Percentiles rank a stretch among this genome's conserved stretches.
Evolutionary conservation across 37 sponge, comb jelly and placozoan species (phyloP).

Genomic region (Axinella damicornis): DNA sequence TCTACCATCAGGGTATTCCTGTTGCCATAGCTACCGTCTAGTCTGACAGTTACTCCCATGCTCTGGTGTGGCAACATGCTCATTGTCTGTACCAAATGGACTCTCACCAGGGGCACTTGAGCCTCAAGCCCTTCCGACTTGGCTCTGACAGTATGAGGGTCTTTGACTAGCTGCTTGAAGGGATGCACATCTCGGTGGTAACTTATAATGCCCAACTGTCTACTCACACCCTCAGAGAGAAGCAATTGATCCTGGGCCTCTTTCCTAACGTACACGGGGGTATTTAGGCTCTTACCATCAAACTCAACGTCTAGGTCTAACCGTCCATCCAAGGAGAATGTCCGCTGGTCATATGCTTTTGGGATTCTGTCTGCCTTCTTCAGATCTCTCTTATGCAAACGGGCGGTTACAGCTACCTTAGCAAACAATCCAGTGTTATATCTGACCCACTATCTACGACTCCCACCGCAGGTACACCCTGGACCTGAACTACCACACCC

Average conservation of each 20-base stretch:
- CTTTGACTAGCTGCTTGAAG: slow-evolving; percentile 1
- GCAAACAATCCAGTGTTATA: slow-evolving; percentile 19
- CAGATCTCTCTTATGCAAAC: slow-evolving; percentile 9
- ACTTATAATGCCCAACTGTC: slow-evolving; percentile 2
- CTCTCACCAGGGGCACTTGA: slow-evolving; percentile 15
- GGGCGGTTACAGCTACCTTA: slow-evolving; percentile 14
- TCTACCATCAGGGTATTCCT: not conserved
- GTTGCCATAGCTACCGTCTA: not conserved
- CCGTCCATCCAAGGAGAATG: slow-evolving; percentile 8
- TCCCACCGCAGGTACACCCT: slow-evolving; percentile 31
- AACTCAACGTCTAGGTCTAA: slow-evolving; percentile 11
- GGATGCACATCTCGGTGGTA: not conserved
- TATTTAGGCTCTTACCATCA: slow-evolving; percentile 19
- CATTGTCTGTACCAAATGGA: slow-evolving; percentile 19
- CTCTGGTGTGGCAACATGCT: slow-evolving; percentile 26
- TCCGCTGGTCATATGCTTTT: slow-evolving; percentile 8
- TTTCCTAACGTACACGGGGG: slow-evolving; percentile 12
- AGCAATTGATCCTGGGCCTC: slow-evolving; percentile 3
- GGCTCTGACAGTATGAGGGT: not conserved
- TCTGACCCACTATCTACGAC: slow-evolving; percentile 40
- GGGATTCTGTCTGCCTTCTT: slow-evolving; percentile 31
- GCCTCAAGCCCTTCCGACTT: not conserved
- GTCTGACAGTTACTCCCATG: slow-evolving; percentile 15
- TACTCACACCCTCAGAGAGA: slow-evolving; percentile 4
- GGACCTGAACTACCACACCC: slow-evolving; percentile 42